Percentiles rank a stretch among this genome's conserved stretches.
These are phyloP conservation scores for Stictocephala bisonia DNA, from an alignment of 2,888 invertebrate species.

Conservation along the genomic window DNA sequence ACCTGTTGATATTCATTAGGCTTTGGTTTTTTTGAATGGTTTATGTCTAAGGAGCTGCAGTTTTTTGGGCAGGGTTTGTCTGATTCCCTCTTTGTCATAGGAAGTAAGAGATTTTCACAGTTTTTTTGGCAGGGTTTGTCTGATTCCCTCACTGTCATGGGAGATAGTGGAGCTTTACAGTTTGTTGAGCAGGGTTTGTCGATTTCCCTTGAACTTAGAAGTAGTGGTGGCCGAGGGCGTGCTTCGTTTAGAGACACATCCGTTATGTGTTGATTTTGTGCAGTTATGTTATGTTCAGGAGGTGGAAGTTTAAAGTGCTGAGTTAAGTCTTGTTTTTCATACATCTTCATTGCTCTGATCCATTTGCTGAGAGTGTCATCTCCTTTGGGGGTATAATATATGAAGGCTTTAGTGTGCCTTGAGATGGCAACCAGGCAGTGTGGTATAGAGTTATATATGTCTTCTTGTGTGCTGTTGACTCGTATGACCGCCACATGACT, in stretches of 20 bases:
- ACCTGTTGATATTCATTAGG: no score
- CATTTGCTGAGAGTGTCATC: not conserved
- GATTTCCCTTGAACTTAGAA: not conserved
- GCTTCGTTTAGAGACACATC: no score
- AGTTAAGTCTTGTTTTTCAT: not conserved
- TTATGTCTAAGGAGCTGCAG: not conserved
- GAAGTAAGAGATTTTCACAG: no score
- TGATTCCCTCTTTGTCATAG: not conserved
- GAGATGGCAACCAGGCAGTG: no score
- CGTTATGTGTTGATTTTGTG: not conserved
- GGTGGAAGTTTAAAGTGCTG: not conserved
- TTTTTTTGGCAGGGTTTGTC: no score
- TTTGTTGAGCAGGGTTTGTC: not conserved
- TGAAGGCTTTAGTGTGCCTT: not conserved
- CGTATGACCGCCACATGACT: no score
- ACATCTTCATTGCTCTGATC: not conserved
- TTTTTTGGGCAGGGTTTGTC: not conserved
- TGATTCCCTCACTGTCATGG: no score
- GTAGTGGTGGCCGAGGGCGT: no score
- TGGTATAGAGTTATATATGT: no score
- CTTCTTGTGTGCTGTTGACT: no score
- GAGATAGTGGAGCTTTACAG: no score
- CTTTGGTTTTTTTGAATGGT: not conserved
- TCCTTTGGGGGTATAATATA: not conserved
- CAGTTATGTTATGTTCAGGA: not conserved